Evolutionary conservation across 2,888 invertebrate genomes (phyloP), one percentile per base, ranked within the genome.

Genomic region (Helicoverpa assulta): DNA sequence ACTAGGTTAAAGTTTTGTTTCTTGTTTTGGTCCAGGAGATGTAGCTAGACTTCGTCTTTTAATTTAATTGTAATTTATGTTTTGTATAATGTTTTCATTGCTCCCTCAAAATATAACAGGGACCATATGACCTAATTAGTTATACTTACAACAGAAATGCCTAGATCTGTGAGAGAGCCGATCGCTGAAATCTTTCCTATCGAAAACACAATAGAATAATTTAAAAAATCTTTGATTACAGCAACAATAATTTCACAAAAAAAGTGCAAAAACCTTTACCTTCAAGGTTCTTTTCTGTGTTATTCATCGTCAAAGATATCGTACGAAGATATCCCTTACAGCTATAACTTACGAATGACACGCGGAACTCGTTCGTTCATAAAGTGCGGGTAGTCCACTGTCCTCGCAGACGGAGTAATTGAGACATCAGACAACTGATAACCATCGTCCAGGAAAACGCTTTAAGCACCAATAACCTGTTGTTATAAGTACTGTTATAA

Each of bases 321-420:
- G 16, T 52, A 19, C 21, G 26, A 18, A 37, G 58, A 73, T 73
- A 67, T 73, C 52, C 37, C n/a, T 67, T 43, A 70, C 76, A 26
- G 76, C 70, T 59, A 79, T 76, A 65, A 80, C 58, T 76, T 75
- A 70, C 70, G 65, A 73, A 62, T 54, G 76, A 77, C 80, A 79
- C 40, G 55, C 70, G 76, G 80, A 77, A 77, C 80, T 75, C 26
- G 61, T 40, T 21, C 21, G 60, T 62, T 69, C 59, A 79, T 80
- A 80, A 80, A 80, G 70, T 69, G 37, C 33, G 50, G 29, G 33
- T 21, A 53, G 59, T 80, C 67, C 62, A 19, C 60, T 64, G 76
- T 69, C 58, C 33, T 18, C 51, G 19, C 54, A 65, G 70, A 65
- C 52, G 51, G 29, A 60, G 69, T 79, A 76, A 76, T 76, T 76